A percentile compares a stretch with the other conserved stretches of the same genome.
phyloP scores from a whole-genome alignment of 2,113 vertebrate species.

The Madoqua kirkii region DNA sequence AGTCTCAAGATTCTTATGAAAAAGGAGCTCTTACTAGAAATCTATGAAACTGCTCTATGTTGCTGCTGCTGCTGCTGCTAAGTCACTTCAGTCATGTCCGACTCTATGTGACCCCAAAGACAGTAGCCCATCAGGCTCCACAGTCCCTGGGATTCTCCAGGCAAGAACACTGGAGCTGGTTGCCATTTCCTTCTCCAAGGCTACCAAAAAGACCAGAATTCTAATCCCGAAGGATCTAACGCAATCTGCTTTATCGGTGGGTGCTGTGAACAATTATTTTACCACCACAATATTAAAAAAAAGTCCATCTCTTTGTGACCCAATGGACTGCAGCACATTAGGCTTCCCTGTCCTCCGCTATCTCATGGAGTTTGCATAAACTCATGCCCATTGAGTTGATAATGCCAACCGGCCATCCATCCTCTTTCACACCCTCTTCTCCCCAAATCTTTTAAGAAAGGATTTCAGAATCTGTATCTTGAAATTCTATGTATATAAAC shows the following conservation, averaged over 20 bases:
- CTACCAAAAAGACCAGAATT: not conserved
- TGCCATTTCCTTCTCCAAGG: not conserved
- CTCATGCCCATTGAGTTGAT: not conserved
- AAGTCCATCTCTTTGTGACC: not conserved
- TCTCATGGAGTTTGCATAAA: not conserved
- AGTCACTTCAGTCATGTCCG: fast-evolving
- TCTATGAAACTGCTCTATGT: not conserved
- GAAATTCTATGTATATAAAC: not conserved
- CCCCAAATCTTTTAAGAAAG: not conserved
- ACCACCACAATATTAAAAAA: not conserved
- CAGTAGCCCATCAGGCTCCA: too few species aligned
- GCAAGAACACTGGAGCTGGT: too few species aligned
- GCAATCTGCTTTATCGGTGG: not conserved
- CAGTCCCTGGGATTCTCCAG: too few species aligned
- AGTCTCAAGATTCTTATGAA: not conserved
- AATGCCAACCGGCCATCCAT: not conserved
- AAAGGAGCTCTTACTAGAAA: not conserved
- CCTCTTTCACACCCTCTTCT: not conserved
- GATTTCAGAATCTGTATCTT: not conserved
- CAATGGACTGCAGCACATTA: not conserved
- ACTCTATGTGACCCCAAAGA: too few species aligned
- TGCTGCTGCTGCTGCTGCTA: too few species aligned
- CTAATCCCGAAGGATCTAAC: not conserved
- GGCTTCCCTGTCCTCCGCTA: not conserved
- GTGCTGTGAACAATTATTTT: not conserved